phyloP scores from a whole-genome alignment of 2,113 vertebrate species.

The Telmatochromis brichardi region DNA sequence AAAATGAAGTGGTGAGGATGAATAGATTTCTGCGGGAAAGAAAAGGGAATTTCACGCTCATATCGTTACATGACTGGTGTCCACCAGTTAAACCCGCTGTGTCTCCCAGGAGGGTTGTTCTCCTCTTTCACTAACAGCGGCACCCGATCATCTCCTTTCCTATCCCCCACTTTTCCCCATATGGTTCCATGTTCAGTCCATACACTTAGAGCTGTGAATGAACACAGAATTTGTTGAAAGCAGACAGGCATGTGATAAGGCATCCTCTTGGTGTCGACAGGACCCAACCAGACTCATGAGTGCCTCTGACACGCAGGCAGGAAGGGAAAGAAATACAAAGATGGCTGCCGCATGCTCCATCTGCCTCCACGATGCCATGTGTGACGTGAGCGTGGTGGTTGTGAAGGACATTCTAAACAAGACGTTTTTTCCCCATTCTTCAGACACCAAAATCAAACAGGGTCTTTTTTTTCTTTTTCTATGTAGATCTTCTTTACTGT shows the following conservation, averaged over 20 bases:
- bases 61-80: constrained; percentile 55
- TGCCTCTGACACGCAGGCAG: constrained; percentile 41
- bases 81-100: constrained; percentile 43
- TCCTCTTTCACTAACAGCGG: background rate
- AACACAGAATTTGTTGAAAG: background rate
- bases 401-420: constrained; percentile 48
- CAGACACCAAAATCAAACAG: background rate
- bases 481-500: background rate
- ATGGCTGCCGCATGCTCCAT: constrained; percentile 51
- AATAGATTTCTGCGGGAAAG: constrained; percentile 27
- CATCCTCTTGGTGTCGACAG: constrained; percentile 36
- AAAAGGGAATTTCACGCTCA: constrained; percentile 58
- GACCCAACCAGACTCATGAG: constrained; percentile 40
- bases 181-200: background rate
- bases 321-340: constrained; percentile 45
- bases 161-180: constrained; percentile 12
- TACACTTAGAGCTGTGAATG: background rate
- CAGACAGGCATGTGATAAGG: constrained; percentile 50
- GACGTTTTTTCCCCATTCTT: background rate
- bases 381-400: constrained; percentile 24
- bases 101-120: constrained; percentile 40
- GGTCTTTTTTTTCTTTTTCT: background rate
- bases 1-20: constrained; percentile 21
- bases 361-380: constrained; percentile 33
- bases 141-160: background rate